phyloP scores from a whole-genome alignment of 2,113 vertebrate genomes.

The Abramis brama region DNA sequence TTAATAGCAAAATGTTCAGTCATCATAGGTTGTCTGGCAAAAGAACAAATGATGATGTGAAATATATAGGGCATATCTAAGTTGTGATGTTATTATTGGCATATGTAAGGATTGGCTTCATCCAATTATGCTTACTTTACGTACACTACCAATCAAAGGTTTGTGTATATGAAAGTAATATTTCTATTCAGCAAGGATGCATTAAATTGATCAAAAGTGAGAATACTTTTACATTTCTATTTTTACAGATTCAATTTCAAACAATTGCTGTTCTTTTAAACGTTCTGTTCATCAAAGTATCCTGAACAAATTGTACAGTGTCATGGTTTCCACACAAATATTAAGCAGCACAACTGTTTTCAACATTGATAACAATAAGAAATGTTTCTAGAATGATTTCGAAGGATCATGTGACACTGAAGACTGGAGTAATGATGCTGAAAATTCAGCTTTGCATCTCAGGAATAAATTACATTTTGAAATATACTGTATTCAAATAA shows the following conservation, averaged over 20 bases:
- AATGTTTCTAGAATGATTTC: not conserved
- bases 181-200: not conserved
- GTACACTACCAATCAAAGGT: no score
- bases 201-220: not conserved
- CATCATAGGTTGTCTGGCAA: conserved; percentile 24
- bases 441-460: not conserved
- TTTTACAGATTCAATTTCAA: not conserved
- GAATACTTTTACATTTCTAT: not conserved
- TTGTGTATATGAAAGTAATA: not conserved
- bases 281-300: not conserved
- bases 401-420: not conserved
- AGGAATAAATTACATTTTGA: not conserved
- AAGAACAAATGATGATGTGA: conserved; percentile 23
- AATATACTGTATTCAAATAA: not conserved
- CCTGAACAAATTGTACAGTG: not conserved
- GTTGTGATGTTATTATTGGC: not conserved
- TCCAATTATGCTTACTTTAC: not conserved
- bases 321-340: not conserved
- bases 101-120: no score
- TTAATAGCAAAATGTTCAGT: conserved; percentile 43
- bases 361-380: not conserved
- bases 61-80: not conserved
- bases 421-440: not conserved
- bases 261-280: not conserved
- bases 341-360: not conserved